Evolutionary conservation across 2,797 vertebrate species (phyloP).

Genomic region (Thripadectes ignobilis): DNA sequence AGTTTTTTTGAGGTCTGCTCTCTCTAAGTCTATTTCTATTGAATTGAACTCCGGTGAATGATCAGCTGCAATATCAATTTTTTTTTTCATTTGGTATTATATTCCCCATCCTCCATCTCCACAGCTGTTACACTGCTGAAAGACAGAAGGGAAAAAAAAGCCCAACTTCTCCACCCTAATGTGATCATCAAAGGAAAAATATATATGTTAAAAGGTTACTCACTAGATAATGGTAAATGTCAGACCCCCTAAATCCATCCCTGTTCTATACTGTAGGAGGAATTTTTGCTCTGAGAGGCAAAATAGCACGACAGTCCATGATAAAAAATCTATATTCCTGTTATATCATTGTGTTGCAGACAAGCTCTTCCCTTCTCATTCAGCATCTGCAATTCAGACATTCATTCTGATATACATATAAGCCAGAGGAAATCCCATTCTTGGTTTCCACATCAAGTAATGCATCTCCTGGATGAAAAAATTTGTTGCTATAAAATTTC

Average conservation of each 20-base stretch:
- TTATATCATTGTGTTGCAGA: not conserved
- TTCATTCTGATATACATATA: not conserved
- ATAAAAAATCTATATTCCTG: not conserved
- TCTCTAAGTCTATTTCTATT: not conserved
- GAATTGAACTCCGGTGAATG: not conserved
- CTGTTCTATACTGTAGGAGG: not conserved
- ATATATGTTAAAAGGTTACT: not conserved
- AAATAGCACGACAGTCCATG: not conserved
- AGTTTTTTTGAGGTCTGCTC: not conserved
- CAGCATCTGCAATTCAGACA: not conserved
- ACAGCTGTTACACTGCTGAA: not conserved
- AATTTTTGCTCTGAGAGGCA: not conserved
- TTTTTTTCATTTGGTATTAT: not conserved
- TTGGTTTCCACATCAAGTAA: not conserved
- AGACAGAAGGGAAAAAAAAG: not conserved
- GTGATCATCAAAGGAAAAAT: not conserved
- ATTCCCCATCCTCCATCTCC: not conserved
- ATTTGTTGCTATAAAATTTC: not conserved
- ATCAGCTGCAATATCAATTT: not conserved
- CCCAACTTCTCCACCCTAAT: not conserved
- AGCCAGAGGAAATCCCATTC: not conserved
- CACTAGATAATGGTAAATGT: not conserved
- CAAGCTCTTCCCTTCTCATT: not conserved
- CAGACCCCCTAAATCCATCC: not conserved
- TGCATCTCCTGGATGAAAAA: not conserved